A percentile compares a stretch with the other conserved stretches of the same genome.
phyloP scores from a whole-genome alignment of 2,888 invertebrate species.

The Eristalinus aeneus region DNA sequence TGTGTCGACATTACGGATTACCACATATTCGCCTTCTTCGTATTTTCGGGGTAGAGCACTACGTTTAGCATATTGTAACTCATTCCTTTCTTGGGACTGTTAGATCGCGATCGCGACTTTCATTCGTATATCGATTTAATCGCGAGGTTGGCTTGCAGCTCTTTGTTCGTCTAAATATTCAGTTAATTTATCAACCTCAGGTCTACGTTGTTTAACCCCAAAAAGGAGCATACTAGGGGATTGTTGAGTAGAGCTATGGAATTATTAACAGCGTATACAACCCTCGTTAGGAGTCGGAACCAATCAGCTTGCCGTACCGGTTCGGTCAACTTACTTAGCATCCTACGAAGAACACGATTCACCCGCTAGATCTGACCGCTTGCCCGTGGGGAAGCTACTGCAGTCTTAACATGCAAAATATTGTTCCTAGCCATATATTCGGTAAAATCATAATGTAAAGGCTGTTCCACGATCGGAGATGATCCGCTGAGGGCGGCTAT shows the following conservation, averaged over 20 bases:
- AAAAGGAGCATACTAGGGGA: slow-evolving; percentile 3
- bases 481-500: slow-evolving; percentile 44
- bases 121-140: not conserved
- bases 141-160: not conserved
- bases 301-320: not conserved
- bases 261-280: slow-evolving; percentile 12
- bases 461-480: slow-evolving; percentile 32
- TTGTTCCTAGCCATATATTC: too few relatives aligned
- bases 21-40: slow-evolving; percentile 17
- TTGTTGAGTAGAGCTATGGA: slow-evolving; percentile 4
- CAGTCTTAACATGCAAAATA: slow-evolving; percentile 20
- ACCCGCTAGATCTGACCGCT: not conserved
- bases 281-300: not conserved
- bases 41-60: slow-evolving; percentile 4
- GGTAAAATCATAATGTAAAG: too few relatives aligned
- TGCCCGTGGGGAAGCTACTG: too few relatives aligned
- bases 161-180: slow-evolving; percentile 4
- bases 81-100: not conserved
- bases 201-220: too few relatives aligned
- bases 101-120: not conserved
- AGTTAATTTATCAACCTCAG: too few relatives aligned
- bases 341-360: slow-evolving; percentile 11
- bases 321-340: slow-evolving; percentile 1
- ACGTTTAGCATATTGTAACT: slow-evolving; percentile 14
- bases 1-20: slow-evolving; percentile 12